Percentiles rank a stretch among this genome's conserved stretches.
Evolutionary conservation across 2,797 vertebrate genomes (phyloP).

Genomic region (Luscinia megarhynchos): DNA sequence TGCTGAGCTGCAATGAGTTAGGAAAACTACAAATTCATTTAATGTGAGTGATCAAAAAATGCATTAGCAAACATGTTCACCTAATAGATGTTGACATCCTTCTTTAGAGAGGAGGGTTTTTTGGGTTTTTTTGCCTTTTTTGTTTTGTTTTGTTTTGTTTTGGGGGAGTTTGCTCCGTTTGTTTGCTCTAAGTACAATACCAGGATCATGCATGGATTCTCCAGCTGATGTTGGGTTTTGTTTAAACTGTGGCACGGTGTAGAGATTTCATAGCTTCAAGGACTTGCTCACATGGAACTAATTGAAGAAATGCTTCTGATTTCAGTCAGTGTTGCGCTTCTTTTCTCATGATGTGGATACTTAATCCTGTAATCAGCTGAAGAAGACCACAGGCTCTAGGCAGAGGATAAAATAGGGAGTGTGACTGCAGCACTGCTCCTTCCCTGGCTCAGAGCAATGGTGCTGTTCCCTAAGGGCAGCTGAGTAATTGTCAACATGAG

Average conservation of each 20-base stretch:
- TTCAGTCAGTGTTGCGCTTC: not conserved
- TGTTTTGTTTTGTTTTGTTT: not conserved
- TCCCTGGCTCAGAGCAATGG: not conserved
- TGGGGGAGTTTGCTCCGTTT: not conserved
- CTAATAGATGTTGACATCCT: not conserved
- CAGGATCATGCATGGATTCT: not conserved
- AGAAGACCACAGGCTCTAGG: not conserved
- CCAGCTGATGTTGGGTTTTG: not conserved
- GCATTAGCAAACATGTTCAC: not conserved
- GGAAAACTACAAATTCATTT: not conserved
- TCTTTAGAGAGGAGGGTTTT: not conserved
- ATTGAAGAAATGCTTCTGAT: not conserved
- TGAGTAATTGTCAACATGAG: not conserved
- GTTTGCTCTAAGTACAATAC: not conserved
- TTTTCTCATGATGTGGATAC: not conserved
- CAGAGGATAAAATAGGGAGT: not conserved
- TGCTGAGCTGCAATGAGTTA: not conserved
- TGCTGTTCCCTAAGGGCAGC: not conserved
- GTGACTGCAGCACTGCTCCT: not conserved
- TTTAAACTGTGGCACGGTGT: not conserved
- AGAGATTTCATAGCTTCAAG: not conserved
- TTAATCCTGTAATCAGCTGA: not conserved
- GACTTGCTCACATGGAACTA: not conserved
- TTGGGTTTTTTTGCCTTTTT: rapidly evolving
- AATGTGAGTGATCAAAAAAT: not conserved